Evolutionary conservation across 2,888 invertebrate species (phyloP).

Genomic region (Brassicogethes aeneus): DNA sequence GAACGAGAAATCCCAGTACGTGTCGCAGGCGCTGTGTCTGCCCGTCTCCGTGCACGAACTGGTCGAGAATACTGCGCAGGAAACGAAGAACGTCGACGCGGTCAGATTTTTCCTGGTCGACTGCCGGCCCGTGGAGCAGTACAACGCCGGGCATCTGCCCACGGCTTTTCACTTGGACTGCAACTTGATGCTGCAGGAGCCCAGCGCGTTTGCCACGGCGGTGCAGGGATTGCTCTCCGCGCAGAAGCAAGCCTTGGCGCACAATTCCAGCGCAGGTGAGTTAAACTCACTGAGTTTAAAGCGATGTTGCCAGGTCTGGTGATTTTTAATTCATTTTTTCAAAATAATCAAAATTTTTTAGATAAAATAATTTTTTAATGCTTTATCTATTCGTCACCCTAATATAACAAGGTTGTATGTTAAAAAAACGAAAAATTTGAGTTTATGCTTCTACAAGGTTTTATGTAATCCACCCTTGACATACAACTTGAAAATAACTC

Average conservation of each 20-base stretch:
- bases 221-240: slow-evolving; percentile 87
- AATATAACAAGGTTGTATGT: too few species aligned
- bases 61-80: slow-evolving; percentile 69
- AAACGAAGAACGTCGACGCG: slow-evolving; percentile 51
- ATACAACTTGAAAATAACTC: too few species aligned
- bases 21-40: slow-evolving; percentile 84
- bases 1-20: slow-evolving; percentile 28
- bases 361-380: too few species aligned
- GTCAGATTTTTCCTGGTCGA: slow-evolving; percentile 91
- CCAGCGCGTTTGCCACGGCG: slow-evolving; percentile 87
- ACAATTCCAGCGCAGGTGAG: slow-evolving; percentile 69
- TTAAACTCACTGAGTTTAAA: slow-evolving; percentile 3
- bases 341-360: too few species aligned
- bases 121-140: slow-evolving; percentile 93
- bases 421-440: too few species aligned
- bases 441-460: too few species aligned
- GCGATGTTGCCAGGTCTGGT: too few species aligned
- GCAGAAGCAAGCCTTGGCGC: slow-evolving; percentile 78
- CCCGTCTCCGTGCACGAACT: slow-evolving; percentile 94
- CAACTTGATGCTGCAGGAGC: slow-evolving; percentile 94
- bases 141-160: slow-evolving; percentile 92
- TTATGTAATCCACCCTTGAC: too few species aligned
- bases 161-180: slow-evolving; percentile 98
- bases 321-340: too few species aligned
- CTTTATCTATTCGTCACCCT: too few species aligned